These are phyloP conservation scores for Xenentodon cancila DNA, from an alignment of 2,797 vertebrate genomes.

Conservation along the genomic window DNA sequence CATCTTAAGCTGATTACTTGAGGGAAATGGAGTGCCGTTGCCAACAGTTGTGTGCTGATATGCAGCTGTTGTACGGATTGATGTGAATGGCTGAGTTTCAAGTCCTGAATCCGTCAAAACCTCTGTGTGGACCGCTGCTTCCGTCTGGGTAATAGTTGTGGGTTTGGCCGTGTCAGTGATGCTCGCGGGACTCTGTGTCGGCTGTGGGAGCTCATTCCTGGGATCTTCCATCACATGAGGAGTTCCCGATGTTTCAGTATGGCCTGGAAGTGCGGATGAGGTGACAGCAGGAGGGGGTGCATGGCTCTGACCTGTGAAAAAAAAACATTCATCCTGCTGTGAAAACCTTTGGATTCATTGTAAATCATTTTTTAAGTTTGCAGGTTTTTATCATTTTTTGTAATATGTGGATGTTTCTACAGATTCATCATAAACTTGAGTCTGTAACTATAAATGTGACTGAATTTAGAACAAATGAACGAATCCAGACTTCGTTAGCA, in stretches of 20 bases:
- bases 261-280: slow-evolving; percentile 5
- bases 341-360: no score
- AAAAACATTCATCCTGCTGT: neutral
- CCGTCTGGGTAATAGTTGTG: neutral
- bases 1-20: slow-evolving; percentile 51
- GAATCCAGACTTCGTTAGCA: no score
- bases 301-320: slow-evolving; percentile 59
- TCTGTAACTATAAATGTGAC: no score
- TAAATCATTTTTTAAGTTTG: no score
- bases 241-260: slow-evolving; percentile 24
- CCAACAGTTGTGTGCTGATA: slow-evolving; percentile 3
- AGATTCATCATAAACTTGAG: no score
- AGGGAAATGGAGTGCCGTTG: slow-evolving; percentile 8
- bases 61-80: slow-evolving; percentile 11
- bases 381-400: no score
- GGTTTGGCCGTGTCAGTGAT: slow-evolving; percentile 17
- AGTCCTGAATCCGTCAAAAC: slow-evolving; percentile 11
- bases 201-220: slow-evolving; percentile 20
- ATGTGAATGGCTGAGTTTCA: neutral
- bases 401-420: no score
- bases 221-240: slow-evolving; percentile 36
- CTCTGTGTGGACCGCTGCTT: slow-evolving; percentile 13
- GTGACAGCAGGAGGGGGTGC: slow-evolving; percentile 27
- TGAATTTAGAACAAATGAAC: no score
- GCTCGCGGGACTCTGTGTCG: slow-evolving; percentile 22